Evolutionary conservation across 2,113 vertebrate genomes (phyloP).

Genomic region (Anguilla japonica): DNA sequence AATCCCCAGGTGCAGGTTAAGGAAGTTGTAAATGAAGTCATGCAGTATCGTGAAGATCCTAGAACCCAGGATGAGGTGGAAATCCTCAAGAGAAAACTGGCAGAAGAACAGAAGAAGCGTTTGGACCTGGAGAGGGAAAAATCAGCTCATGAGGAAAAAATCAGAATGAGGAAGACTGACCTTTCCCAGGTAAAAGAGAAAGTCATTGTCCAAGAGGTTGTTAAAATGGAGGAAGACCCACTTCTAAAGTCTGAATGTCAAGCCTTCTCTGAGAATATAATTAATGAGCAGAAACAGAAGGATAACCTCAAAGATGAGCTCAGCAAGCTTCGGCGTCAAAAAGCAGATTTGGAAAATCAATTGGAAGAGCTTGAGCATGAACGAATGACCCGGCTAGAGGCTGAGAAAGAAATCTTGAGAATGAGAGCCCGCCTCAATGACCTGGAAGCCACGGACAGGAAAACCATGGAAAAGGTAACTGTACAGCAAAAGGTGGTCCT

Average conservation of each 20-base stretch:
- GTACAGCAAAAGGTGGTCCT: slow-evolving; percentile 91
- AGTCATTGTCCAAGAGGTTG: slow-evolving; percentile 87
- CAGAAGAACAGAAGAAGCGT: slow-evolving; percentile 86
- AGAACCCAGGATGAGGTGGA: slow-evolving; percentile 89
- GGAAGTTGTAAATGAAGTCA: slow-evolving; percentile 88
- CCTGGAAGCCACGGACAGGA: slow-evolving; percentile 79
- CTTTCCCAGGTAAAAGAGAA: slow-evolving; percentile 85
- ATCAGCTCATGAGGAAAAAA: slow-evolving; percentile 77
- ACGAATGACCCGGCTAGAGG: slow-evolving; percentile 80
- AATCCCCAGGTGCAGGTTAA: slow-evolving; percentile 88
- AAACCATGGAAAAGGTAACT: slow-evolving; percentile 85
- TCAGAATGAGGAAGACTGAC: slow-evolving; percentile 82
- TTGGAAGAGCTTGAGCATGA: slow-evolving; percentile 88
- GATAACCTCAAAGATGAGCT: slow-evolving; percentile 81
- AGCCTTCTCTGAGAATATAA: slow-evolving; percentile 78
- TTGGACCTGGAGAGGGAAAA: slow-evolving; percentile 83
- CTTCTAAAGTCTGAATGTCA: slow-evolving; percentile 79
- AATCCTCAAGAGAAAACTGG: slow-evolving; percentile 75
- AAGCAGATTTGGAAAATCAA: slow-evolving; percentile 82
- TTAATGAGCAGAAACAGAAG: slow-evolving; percentile 81
- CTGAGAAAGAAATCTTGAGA: slow-evolving; percentile 87
- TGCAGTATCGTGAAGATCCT: slow-evolving; percentile 89
- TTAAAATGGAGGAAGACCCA: slow-evolving; percentile 85
- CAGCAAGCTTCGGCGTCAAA: slow-evolving; percentile 75
- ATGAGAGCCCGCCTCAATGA: slow-evolving; percentile 77